Conservation (phyloP, 2,113 vertebrate genomes). For the Protobothrops mucrosquamatus region DNA sequence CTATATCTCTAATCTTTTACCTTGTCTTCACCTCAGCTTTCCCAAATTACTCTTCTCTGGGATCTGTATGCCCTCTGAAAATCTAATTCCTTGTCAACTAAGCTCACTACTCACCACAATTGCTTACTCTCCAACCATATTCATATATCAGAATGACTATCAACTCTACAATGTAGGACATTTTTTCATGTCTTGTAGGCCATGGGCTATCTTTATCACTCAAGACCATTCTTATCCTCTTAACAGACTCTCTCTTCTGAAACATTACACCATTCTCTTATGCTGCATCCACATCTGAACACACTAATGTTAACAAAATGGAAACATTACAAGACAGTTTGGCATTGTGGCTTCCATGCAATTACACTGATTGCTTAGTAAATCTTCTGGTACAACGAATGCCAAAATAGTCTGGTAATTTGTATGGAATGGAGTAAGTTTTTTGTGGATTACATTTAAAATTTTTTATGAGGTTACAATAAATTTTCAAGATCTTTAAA, state of each 20-base stretch:
- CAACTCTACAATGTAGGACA: not conserved
- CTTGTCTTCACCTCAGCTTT: not conserved
- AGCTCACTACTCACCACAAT: no score
- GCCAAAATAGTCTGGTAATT: not conserved
- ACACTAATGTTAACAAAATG: not conserved
- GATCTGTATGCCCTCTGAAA: not conserved
- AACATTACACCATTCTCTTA: not conserved
- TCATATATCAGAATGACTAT: not conserved
- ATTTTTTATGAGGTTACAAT: not conserved
- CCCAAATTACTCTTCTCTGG: not conserved
- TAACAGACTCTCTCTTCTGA: no score
- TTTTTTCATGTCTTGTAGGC: not conserved
- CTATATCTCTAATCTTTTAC: not conserved
- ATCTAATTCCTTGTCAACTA: not conserved
- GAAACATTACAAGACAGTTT: not conserved
- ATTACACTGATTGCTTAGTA: not conserved
- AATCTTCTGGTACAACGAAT: not conserved
- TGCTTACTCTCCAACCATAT: not conserved
- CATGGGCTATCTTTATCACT: no score
- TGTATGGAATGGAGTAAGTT: not conserved
- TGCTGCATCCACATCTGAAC: no score
- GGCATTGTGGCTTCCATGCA: not conserved
- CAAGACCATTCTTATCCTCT: not conserved
- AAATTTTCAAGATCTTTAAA: conserved; percentile 26
- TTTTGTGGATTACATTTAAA: not conserved